Percentiles rank a stretch among this genome's conserved stretches.
phyloP scores from a whole-genome alignment of 1,140 invertebrate species.

The Bombus confusus region DNA sequence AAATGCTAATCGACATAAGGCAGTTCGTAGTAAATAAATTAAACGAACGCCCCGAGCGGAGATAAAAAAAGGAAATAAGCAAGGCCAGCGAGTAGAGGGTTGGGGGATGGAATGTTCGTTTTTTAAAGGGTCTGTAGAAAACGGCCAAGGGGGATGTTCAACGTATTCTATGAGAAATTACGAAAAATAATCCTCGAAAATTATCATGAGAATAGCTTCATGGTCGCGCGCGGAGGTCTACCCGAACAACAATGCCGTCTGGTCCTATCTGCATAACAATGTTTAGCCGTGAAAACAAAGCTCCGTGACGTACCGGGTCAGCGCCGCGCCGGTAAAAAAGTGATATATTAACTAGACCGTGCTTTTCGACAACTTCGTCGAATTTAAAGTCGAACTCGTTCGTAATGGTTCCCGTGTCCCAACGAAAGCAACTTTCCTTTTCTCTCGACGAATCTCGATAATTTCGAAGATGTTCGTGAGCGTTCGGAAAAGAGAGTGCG shows the following conservation, averaged over 20 bases:
- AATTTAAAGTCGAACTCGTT: conserved; percentile 46
- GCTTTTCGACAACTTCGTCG: conserved; percentile 63
- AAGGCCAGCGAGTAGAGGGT: background rate
- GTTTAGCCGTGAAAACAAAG: conserved; percentile 77
- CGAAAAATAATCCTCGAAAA: conserved; percentile 74
- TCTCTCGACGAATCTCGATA: background rate
- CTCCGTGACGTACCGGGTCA: conserved; percentile 54
- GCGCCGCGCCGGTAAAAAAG: conserved; percentile 32
- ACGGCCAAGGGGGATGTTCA: conserved; percentile 58
- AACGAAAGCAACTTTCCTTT: no score
- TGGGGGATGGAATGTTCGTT: background rate
- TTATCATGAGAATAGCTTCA: conserved; percentile 73
- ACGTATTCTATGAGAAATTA: conserved; percentile 70
- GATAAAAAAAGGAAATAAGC: background rate
- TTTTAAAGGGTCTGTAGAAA: conserved; percentile 7
- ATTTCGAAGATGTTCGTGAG: background rate
- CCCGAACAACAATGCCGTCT: conserved; percentile 75
- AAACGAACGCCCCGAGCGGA: background rate
- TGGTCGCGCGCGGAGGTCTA: conserved; percentile 49
- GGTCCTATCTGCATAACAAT: conserved; percentile 78
- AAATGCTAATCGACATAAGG: conserved; percentile 36
- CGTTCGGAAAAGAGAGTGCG: conserved; percentile 59
- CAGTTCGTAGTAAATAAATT: conserved; percentile 46
- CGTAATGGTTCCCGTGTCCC: conserved; percentile 37
- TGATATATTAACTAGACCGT: conserved; percentile 59